Evolutionary conservation across 2,113 vertebrate species (phyloP), one percentile per base, ranked within the genome.

Genomic region (Labrus mixtus): DNA sequence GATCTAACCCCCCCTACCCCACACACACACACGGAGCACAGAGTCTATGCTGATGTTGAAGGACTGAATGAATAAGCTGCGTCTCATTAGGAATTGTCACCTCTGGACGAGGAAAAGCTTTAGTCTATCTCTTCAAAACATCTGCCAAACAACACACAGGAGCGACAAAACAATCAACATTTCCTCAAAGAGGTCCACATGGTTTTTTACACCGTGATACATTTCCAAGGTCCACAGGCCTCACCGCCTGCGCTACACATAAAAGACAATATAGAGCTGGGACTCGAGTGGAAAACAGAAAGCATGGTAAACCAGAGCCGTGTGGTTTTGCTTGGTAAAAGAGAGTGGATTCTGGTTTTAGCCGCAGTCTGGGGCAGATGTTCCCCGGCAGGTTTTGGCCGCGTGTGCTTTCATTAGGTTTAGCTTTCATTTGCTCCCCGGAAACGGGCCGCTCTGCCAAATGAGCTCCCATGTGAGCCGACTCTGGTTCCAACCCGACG

Each of bases 391-490:
- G 77, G 65, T 87, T 88, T 87, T 87, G 88, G 84, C 81, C 65
- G 25, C 78, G 76, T 87, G 71, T 58, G 74, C 80, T 90, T 89
- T 90, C 90, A 92, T 92, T 92, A 91, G 85, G 76, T 83, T 85
- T 83, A 76, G 77, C 83, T 86, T 88, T 88, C 83, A 84, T 81
- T 64, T 33, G 7, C 73, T 88, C 87, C 88, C 91, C 19, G 57
- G 78, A 84, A 82, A 79, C 79, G 33, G 66, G 29, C 76, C 7
- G 41, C 17, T 70, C 88, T 73, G 86, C 91, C 88, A 93, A 93
- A 93, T 91, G 88, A 93, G 89, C 79, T 91, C 89, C 90, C 91
- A 58, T 55, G 89, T 82, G 92, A 84, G 76, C 59, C 62, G 68
- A 72, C 81, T 87, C 58, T 75, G 54, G 77, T 69, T 85, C 84